phyloP scores from a whole-genome alignment of 2,797 vertebrate species.

The Ara ararauna region DNA sequence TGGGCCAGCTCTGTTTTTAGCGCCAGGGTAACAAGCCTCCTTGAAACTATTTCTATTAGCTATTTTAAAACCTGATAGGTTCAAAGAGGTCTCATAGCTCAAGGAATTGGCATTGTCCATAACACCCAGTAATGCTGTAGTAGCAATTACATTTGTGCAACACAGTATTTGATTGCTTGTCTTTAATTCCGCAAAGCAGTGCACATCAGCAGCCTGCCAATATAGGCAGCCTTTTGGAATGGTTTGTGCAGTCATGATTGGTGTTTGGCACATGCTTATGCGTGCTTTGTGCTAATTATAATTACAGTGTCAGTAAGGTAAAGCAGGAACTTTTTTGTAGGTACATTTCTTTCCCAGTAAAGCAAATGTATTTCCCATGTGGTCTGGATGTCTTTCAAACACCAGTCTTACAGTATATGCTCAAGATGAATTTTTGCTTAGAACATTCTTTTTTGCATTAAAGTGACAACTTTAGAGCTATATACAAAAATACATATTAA shows the following conservation, averaged over 20 bases:
- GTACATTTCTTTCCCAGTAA: conserved; percentile 27
- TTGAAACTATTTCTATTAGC: background rate
- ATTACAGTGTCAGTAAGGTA: conserved; percentile 42
- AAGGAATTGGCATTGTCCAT: background rate
- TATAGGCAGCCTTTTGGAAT: conserved; percentile 1
- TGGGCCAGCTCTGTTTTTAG: background rate
- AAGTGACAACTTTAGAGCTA: background rate
- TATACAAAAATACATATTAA: background rate
- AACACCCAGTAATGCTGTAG: background rate
- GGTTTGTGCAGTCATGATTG: background rate
- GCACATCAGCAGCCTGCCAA: conserved; percentile 43
- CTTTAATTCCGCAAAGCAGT: conserved; percentile 55
- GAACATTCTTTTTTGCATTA: background rate
- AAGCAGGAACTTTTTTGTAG: conserved; percentile 37
- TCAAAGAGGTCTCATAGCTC: background rate
- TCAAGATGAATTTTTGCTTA: background rate
- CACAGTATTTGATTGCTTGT: conserved; percentile 40
- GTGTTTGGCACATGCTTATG: conserved; percentile 42
- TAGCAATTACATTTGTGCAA: conserved; percentile 47
- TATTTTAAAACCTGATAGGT: background rate
- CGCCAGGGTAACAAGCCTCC: background rate
- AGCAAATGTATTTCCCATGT: background rate
- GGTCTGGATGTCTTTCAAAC: conserved; percentile 33
- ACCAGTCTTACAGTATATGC: background rate
- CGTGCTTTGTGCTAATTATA: conserved; percentile 60